Conservation (phyloP, 2,113 vertebrate genomes). For the Numida meleagris region DNA sequence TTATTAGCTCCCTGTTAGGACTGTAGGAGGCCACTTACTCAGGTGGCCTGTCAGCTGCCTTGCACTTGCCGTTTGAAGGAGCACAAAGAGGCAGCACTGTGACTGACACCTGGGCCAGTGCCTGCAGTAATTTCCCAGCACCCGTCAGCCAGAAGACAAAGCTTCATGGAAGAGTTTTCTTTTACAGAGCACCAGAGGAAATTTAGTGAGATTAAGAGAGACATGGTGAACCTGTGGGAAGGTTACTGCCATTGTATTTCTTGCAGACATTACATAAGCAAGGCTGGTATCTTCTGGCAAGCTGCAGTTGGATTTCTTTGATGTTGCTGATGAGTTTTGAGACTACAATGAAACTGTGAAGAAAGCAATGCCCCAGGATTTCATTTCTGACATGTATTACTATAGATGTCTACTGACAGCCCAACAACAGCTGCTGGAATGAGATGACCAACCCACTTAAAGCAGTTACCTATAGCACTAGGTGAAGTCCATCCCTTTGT, state of each 20-base stretch:
- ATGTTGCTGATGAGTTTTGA: background rate
- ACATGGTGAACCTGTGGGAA: conserved; percentile 3
- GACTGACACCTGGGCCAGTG: background rate
- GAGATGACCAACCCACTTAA: background rate
- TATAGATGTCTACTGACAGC: background rate
- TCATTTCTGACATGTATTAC: background rate
- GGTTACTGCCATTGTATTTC: background rate
- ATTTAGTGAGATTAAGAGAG: conserved; percentile 29
- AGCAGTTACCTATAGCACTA: background rate
- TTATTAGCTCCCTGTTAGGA: conserved; percentile 38
- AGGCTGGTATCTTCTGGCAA: conserved; percentile 78
- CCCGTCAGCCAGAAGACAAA: conserved; percentile 56
- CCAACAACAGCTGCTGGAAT: background rate
- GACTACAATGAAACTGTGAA: background rate
- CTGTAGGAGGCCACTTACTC: conserved; percentile 11
- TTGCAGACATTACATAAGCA: conserved; percentile 33
- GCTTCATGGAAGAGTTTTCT: conserved; percentile 39
- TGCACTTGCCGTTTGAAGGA: background rate
- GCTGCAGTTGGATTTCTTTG: background rate
- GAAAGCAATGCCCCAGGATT: background rate
- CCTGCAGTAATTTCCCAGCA: conserved; percentile 37
- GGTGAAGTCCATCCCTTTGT: accelerated
- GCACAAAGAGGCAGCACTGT: conserved; percentile 28
- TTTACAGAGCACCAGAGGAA: conserved; percentile 42
- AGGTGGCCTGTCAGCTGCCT: background rate